A percentile compares a stretch with the other conserved stretches of the same genome.
phyloP scores from a whole-genome alignment of 2,888 invertebrate genomes.

The Tachystola acroxantha region DNA sequence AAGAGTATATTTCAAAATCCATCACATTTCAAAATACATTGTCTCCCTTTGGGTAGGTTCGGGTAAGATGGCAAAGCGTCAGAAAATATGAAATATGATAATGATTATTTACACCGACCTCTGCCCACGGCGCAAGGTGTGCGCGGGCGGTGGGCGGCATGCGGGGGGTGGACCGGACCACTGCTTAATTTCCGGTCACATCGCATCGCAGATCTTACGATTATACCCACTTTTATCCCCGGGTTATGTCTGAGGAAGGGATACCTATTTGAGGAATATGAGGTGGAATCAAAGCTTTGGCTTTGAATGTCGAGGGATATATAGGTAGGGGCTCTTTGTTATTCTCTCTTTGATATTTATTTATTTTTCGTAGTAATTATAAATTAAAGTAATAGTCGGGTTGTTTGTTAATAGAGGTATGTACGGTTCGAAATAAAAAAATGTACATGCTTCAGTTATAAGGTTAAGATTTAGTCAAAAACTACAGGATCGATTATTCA shows the following conservation, averaged over 20 bases:
- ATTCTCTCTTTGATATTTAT: neutral
- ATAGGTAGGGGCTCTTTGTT: too few species aligned
- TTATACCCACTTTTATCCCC: slow-evolving; percentile 30
- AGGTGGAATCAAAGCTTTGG: slow-evolving; percentile 2
- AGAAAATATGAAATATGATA: slow-evolving; percentile 39
- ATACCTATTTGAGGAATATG: slow-evolving; percentile 5
- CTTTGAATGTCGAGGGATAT: neutral
- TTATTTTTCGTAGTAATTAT: too few species aligned
- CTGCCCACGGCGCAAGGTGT: slow-evolving; percentile 57
- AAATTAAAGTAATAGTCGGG: too few species aligned
- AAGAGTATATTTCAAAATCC: too few species aligned
- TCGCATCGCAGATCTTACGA: slow-evolving; percentile 49
- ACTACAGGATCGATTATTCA: too few species aligned
- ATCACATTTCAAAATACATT: too few species aligned
- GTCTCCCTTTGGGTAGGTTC: too few species aligned
- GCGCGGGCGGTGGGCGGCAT: slow-evolving; percentile 54
- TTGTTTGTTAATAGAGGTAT: too few species aligned
- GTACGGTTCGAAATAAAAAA: too few species aligned
- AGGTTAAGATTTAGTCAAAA: too few species aligned
- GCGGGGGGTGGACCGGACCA: slow-evolving; percentile 32
- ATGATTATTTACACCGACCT: slow-evolving; percentile 22
- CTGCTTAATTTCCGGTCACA: slow-evolving; percentile 73
- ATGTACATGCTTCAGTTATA: too few species aligned
- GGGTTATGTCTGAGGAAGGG: slow-evolving; percentile 13
- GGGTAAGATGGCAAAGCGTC: too few species aligned